phyloP scores from a whole-genome alignment of 1,140 invertebrate species.

The Trichonephila clavipes region DNA sequence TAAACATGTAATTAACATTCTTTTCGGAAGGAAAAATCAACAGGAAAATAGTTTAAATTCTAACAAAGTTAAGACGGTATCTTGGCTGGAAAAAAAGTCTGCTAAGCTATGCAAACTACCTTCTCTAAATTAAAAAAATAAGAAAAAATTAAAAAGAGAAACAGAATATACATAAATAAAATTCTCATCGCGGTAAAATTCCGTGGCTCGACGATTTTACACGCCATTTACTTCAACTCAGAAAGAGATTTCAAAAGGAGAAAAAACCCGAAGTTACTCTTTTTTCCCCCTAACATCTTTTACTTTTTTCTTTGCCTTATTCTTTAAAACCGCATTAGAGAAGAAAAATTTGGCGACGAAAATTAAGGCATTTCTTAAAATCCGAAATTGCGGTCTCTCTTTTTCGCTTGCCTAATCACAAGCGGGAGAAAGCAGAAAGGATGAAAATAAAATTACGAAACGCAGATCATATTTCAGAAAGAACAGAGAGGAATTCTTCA shows the following conservation, averaged over 20 bases:
- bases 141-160: neutral
- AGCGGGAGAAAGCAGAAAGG: neutral
- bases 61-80: neutral
- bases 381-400: neutral
- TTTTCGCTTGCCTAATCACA: slow-evolving; percentile 33
- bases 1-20: slow-evolving; percentile 28
- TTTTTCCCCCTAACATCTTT: neutral
- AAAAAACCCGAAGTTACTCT: neutral
- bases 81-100: neutral
- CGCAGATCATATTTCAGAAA: neutral
- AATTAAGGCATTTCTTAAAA: slow-evolving; percentile 36
- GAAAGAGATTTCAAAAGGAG: neutral
- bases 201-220: slow-evolving; percentile 9
- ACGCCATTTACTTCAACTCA: slow-evolving; percentile 21
- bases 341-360: slow-evolving; percentile 23
- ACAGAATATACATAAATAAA: neutral
- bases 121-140: neutral
- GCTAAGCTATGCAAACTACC: slow-evolving; percentile 11
- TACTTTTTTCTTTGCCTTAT: neutral
- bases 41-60: slow-evolving; percentile 36
- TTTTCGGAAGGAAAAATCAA: neutral
- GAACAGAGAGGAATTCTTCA: neutral
- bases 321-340: neutral
- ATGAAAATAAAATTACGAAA: neutral
- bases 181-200: slow-evolving; percentile 18